Evolutionary conservation across 2,797 vertebrate genomes (phyloP), one percentile per base, ranked within the genome.

Genomic region (Microctenopoma steveboyesi): DNA sequence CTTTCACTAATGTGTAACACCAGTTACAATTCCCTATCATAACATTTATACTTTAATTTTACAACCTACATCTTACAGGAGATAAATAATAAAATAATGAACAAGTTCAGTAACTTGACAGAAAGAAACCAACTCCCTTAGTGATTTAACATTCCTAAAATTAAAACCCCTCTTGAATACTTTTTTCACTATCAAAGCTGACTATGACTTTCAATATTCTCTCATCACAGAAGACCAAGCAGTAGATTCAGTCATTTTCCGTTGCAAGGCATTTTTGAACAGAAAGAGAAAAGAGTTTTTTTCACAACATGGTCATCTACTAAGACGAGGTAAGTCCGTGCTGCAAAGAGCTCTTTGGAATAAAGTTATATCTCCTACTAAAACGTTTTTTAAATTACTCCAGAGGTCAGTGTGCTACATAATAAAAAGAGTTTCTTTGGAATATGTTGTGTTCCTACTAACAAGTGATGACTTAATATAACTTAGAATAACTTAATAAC

Each of bases 251-350:
- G 87, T 93, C 74, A 39, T 93, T 86, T 83, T 89, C 78, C 89
- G 83, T 89, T 94, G 91, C 91, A 93, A 91, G 89, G 86, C 81
- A 70, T 92, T 88, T 91, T 87, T 94, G 84, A 91, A 85, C 86
- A 91, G 87, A 89, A 84, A 84, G 90, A 92, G 86, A 89, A 93
- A 92, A 92, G 84, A 87, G 56, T 74, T 92, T 87, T 86, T 91
- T 76, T 74, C 89, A 52, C 83, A 82, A 55, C 84, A 77, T 28
- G 49, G 77, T 70, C 91, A 60, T 77, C 90, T 89, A 11, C 84
- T 87, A 56, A 88, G 74, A 79, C 88, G 72, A 93, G 92, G 94
- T 94, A 93, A 94, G 92, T 49, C 27, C 3, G 27, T n/a, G 50
- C 3, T 67, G 5, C 35, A 42, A 4, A 27, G 47, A 62, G 18